These are phyloP conservation scores for Nerophis lumbriciformis DNA, from an alignment of 2,113 vertebrate species.

Conservation along the genomic window DNA sequence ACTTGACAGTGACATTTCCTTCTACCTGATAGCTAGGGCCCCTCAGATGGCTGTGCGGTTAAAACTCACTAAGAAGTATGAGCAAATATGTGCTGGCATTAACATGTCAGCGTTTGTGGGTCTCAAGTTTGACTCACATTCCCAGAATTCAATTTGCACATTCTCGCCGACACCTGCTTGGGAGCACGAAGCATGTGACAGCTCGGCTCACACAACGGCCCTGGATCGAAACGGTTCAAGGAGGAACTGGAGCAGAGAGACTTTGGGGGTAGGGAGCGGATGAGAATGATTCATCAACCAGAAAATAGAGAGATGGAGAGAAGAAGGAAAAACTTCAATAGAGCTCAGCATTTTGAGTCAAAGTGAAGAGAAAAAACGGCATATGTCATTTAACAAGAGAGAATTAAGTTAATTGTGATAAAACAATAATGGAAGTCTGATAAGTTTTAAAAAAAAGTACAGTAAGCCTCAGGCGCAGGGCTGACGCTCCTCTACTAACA, in stretches of 20 bases:
- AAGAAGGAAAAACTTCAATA: conserved; percentile 43
- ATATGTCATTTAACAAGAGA: no score
- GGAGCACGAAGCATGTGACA: conserved; percentile 53
- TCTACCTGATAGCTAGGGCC: neutral
- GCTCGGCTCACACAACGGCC: conserved; percentile 39
- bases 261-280: conserved; percentile 9
- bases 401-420: no score
- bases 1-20: neutral
- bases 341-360: conserved; percentile 53
- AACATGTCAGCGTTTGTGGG: conserved; percentile 11
- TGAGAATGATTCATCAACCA: conserved; percentile 40
- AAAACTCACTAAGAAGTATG: conserved; percentile 22
- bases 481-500: conserved; percentile 12
- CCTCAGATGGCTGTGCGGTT: conserved; percentile 1
- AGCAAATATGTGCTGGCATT: conserved; percentile 26
- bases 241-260: conserved; percentile 7
- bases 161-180: conserved; percentile 46
- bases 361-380: conserved; percentile 37
- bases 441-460: no score
- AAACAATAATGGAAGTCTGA: no score
- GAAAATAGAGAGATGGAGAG: conserved; percentile 21
- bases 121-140: conserved; percentile 23
- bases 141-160: conserved; percentile 56
- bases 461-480: conserved; percentile 32
- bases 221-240: conserved; percentile 33